Conservation (phyloP, 1,140 invertebrate species). For the Thalassaphorura encarpata region DNA sequence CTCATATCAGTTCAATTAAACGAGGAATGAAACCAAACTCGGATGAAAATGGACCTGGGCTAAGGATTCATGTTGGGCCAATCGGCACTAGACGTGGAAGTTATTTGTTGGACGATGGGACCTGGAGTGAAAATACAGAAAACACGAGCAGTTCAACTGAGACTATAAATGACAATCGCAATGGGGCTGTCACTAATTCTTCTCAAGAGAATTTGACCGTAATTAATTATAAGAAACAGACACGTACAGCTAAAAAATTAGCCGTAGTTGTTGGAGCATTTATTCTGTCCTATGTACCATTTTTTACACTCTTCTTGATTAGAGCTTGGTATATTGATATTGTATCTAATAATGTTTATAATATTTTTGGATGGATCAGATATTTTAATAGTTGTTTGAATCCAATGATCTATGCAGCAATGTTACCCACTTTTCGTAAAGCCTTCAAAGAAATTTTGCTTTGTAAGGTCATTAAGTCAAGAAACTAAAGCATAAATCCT, state of each 20-base stretch:
- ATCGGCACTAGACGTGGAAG: background rate
- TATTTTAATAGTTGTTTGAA: constrained; percentile 5
- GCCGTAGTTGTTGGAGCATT: constrained; percentile 3
- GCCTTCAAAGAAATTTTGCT: background rate
- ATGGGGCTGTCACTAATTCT: background rate
- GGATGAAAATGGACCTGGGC: background rate
- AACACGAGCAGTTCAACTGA: background rate
- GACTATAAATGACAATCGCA: background rate
- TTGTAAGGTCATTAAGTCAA: background rate
- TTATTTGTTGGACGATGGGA: background rate
- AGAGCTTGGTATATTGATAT: background rate
- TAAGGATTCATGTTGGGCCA: background rate
- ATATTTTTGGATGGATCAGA: background rate
- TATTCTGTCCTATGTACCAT: background rate
- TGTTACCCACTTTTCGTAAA: constrained; percentile 1
- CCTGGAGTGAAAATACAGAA: background rate
- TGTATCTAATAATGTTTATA: background rate
- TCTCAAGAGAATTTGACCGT: background rate
- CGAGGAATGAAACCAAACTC: background rate
- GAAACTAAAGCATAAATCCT: too few relatives aligned
- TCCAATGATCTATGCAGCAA: constrained; percentile 7
- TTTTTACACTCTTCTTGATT: constrained; percentile 7
- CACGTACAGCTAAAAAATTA: background rate
- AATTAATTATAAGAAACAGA: background rate
- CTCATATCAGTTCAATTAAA: background rate